A percentile compares a stretch with the other conserved stretches of the same genome.
phyloP scores from a whole-genome alignment of 2,888 invertebrate species.

The Synergus gifuensis region DNA sequence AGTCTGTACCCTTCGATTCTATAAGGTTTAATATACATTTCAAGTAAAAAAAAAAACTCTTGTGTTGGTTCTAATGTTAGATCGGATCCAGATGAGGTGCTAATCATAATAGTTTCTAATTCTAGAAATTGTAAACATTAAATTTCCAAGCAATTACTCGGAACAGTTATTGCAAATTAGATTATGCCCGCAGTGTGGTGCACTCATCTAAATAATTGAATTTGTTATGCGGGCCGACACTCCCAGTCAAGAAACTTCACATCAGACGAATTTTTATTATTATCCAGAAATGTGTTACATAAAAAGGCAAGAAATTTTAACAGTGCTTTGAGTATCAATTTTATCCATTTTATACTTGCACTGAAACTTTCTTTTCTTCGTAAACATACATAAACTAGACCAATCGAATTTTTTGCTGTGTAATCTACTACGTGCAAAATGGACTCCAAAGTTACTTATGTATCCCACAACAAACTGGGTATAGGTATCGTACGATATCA shows the following conservation, averaged over 20 bases:
- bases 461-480: constrained; percentile 32
- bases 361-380: constrained; percentile 1
- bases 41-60: too few species aligned
- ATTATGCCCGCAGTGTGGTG: neutral
- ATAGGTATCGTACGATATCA: constrained; percentile 22
- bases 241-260: neutral
- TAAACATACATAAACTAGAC: constrained; percentile 14
- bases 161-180: neutral
- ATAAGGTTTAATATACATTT: too few species aligned
- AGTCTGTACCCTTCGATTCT: too few species aligned
- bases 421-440: constrained; percentile 25
- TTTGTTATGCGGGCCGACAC: neutral
- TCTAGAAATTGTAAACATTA: neutral
- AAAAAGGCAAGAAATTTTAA: neutral
- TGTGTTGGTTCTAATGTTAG: too few species aligned
- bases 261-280: too few species aligned
- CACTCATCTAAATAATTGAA: neutral
- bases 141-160: neutral
- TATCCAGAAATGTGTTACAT: neutral
- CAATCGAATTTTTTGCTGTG: constrained; percentile 10
- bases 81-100: too few species aligned
- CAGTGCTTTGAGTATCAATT: neutral
- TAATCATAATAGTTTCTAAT: neutral
- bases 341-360: neutral
- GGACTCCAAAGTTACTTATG: constrained; percentile 22